A percentile compares a stretch with the other conserved stretches of the same genome.
Evolutionary conservation across 1,140 invertebrate genomes (phyloP).

Genomic region (Mesaphorura yosii): DNA sequence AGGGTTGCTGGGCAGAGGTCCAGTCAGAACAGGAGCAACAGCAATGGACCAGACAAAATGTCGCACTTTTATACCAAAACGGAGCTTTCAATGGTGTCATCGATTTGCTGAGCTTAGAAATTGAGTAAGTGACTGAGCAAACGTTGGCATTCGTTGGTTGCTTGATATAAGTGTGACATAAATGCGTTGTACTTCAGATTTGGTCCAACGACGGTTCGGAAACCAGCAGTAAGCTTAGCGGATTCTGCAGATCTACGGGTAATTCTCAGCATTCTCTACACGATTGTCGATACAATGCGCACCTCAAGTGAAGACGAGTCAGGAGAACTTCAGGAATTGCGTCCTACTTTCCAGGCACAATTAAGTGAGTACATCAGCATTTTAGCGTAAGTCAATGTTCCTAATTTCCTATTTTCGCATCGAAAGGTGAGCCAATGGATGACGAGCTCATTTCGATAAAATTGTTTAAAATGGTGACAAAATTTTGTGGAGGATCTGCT

Average conservation of each 20-base stretch:
- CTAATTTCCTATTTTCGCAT: too few relatives aligned
- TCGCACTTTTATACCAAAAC: slow-evolving; percentile 73
- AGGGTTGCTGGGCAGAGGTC: slow-evolving; percentile 84
- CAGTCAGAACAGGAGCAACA: slow-evolving; percentile 79
- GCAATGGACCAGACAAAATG: slow-evolving; percentile 66
- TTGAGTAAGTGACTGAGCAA: slow-evolving; percentile 53
- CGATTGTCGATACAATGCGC: slow-evolving; percentile 77
- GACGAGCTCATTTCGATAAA: slow-evolving; percentile 80
- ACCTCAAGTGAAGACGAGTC: slow-evolving; percentile 48
- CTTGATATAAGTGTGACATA: too few relatives aligned
- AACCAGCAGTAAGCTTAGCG: slow-evolving; percentile 75
- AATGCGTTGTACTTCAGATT: slow-evolving; percentile 24
- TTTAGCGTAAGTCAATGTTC: background rate
- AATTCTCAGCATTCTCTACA: slow-evolving; percentile 85
- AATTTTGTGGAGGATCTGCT: slow-evolving; percentile 83
- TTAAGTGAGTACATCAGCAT: slow-evolving; percentile 44
- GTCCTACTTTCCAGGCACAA: slow-evolving; percentile 66
- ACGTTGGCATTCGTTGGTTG: background rate
- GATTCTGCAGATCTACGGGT: slow-evolving; percentile 85
- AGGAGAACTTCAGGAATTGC: slow-evolving; percentile 55
- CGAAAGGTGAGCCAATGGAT: slow-evolving; percentile 40
- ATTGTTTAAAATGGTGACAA: slow-evolving; percentile 83
- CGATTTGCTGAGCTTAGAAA: slow-evolving; percentile 86
- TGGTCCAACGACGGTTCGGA: slow-evolving; percentile 59
- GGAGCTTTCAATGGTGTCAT: slow-evolving; percentile 80